Conservation (phyloP, 2,797 vertebrate species). For the Oryzias sinensis region DNA sequence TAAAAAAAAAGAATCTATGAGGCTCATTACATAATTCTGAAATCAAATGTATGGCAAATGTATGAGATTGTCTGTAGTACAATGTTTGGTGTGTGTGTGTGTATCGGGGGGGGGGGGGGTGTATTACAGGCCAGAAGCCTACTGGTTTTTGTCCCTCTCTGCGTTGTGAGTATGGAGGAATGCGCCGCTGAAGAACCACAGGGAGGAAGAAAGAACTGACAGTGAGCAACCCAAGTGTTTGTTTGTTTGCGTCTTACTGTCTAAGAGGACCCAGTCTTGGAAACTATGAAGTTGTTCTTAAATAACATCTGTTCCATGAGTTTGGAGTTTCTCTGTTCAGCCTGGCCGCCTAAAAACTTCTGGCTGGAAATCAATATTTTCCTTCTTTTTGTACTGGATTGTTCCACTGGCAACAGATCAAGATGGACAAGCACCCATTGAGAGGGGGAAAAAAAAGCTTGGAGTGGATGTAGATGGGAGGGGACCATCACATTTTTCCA, state of each 20-base stretch:
- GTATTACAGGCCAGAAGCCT: conserved; percentile 66
- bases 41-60: conserved; percentile 38
- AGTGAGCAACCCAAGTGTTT: conserved; percentile 53
- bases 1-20: neutral
- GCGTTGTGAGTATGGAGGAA: conserved; percentile 58
- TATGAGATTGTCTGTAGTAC: conserved; percentile 50
- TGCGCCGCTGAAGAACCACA: conserved; percentile 61
- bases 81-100: conserved; percentile 51
- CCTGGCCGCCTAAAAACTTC: conserved; percentile 53
- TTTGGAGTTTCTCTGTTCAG: conserved; percentile 27
- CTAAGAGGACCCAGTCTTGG: conserved; percentile 28
- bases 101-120: conserved; percentile 51
- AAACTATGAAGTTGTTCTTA: conserved; percentile 41
- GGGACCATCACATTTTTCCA: conserved; percentile 57
- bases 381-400: conserved; percentile 61
- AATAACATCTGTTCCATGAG: conserved; percentile 60
- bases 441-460: conserved; percentile 38
- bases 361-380: conserved; percentile 74
- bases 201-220: conserved; percentile 61
- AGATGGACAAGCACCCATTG: conserved; percentile 63
- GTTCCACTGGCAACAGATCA: conserved; percentile 69
- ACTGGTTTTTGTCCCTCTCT: conserved; percentile 58
- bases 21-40: conserved; percentile 3
- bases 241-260: conserved; percentile 63
- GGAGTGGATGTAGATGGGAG: conserved; percentile 45